phyloP scores from a whole-genome alignment of 2,888 invertebrate species.

The Scaptomyza tumidula region DNA sequence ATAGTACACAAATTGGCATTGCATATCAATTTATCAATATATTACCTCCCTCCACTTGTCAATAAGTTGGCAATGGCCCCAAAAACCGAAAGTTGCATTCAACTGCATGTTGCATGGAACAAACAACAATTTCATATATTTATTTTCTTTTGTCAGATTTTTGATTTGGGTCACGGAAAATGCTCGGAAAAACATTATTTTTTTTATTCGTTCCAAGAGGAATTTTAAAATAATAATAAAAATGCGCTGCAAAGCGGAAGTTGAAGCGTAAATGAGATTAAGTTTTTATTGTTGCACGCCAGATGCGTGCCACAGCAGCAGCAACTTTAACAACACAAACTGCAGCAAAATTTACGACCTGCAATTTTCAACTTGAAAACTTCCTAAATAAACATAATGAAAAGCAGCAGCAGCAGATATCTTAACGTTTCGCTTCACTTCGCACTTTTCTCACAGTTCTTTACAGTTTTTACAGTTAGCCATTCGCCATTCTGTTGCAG shows the following conservation, averaged over 20 bases:
- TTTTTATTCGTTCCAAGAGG: conserved; percentile 1
- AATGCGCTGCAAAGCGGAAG: conserved; percentile 16
- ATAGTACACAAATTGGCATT: not conserved
- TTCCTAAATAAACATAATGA: conserved; percentile 47
- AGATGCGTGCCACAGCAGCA: conserved; percentile 23
- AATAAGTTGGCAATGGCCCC: conserved; percentile 41
- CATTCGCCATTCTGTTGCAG: not conserved
- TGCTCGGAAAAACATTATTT: conserved; percentile 2
- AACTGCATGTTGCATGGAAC: conserved; percentile 15
- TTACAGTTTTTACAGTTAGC: too few species aligned
- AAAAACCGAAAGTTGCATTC: conserved; percentile 22
- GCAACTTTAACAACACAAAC: not conserved
- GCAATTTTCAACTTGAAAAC: conserved; percentile 28
- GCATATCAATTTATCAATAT: conserved; percentile 20
- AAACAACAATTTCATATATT: conserved; percentile 18
- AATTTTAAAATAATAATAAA: not conserved
- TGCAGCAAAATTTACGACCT: conserved; percentile 36
- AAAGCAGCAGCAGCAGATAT: conserved; percentile 12
- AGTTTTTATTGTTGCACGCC: conserved; percentile 40
- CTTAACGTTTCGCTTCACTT: conserved; percentile 2
- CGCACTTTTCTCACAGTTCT: not conserved
- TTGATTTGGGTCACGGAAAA: conserved; percentile 42
- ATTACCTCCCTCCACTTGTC: not conserved
- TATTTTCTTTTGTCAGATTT: conserved; percentile 5
- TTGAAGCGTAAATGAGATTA: conserved; percentile 33